Conservation (phyloP, 2,888 invertebrate species). For the Chalcis sispes region DNA sequence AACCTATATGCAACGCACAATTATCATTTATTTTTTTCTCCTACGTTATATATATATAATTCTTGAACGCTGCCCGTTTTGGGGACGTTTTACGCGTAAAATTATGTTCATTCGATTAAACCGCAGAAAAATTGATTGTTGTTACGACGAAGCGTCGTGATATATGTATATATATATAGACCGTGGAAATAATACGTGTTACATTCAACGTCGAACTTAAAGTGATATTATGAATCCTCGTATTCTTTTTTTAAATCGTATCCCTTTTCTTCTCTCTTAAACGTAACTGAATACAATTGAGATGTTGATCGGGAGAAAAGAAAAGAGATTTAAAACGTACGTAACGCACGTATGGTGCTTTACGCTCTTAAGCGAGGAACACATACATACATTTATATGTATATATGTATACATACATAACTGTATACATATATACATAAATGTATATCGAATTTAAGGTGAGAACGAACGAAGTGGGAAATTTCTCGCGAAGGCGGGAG, state of each 20-base stretch:
- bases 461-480: constrained; percentile 2
- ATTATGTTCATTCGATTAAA: not conserved
- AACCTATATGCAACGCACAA: not conserved
- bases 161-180: too few species aligned
- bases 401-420: too few species aligned
- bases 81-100: not conserved
- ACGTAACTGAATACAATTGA: too few species aligned
- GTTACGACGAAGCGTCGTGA: not conserved
- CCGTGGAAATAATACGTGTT: not conserved
- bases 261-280: too few species aligned
- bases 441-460: not conserved
- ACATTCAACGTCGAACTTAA: not conserved
- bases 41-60: not conserved
- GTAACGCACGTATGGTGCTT: too few species aligned
- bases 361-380: not conserved
- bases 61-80: too few species aligned
- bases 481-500: not conserved
- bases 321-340: not conserved
- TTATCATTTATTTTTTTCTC: too few species aligned
- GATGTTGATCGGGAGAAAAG: too few species aligned
- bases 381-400: not conserved
- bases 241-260: too few species aligned
- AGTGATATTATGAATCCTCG: too few species aligned
- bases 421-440: too few species aligned
- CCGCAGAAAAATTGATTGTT: too few species aligned